These are phyloP conservation scores for Calycopis cecrops DNA, from an alignment of 1,140 invertebrate species.

Conservation along the genomic window DNA sequence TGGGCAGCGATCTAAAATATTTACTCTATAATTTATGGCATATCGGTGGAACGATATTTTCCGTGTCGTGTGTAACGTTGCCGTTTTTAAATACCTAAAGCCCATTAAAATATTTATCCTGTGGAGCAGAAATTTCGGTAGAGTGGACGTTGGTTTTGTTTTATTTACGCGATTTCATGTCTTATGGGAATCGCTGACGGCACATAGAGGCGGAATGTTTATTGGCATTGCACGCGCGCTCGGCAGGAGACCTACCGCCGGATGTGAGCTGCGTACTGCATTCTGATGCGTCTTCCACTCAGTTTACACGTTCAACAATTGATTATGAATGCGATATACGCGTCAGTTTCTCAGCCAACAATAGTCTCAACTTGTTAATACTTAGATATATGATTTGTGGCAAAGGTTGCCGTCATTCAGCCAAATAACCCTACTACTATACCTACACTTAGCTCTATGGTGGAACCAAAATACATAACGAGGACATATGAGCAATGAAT, in stretches of 20 bases:
- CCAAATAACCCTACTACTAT: too few relatives aligned
- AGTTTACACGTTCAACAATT: too few relatives aligned
- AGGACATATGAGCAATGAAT: too few relatives aligned
- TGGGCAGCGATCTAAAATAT: conserved; percentile 25
- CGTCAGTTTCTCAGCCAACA: too few relatives aligned
- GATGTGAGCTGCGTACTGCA: conserved; percentile 36
- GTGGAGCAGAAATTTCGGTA: conserved; percentile 1
- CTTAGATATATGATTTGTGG: too few relatives aligned
- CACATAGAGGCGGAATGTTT: conserved; percentile 28
- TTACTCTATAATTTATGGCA: conserved; percentile 28
- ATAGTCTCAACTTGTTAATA: too few relatives aligned
- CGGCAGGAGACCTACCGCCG: conserved; percentile 31
- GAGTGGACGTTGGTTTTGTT: conserved; percentile 9
- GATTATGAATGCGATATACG: neutral
- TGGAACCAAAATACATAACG: too few relatives aligned
- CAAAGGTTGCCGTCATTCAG: too few relatives aligned
- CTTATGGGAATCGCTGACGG: conserved; percentile 7
- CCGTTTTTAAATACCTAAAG: neutral
- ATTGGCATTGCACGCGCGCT: conserved; percentile 31
- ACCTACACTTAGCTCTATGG: too few relatives aligned
- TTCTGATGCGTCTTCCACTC: conserved; percentile 32
- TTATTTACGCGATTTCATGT: conserved; percentile 16
- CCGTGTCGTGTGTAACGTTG: conserved; percentile 18
- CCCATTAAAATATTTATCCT: conserved; percentile 5
- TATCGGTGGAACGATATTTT: conserved; percentile 26